A percentile compares a stretch with the other conserved stretches of the same genome.
Evolutionary conservation across 2,797 vertebrate genomes (phyloP).

Genomic region (Prionace glauca): DNA sequence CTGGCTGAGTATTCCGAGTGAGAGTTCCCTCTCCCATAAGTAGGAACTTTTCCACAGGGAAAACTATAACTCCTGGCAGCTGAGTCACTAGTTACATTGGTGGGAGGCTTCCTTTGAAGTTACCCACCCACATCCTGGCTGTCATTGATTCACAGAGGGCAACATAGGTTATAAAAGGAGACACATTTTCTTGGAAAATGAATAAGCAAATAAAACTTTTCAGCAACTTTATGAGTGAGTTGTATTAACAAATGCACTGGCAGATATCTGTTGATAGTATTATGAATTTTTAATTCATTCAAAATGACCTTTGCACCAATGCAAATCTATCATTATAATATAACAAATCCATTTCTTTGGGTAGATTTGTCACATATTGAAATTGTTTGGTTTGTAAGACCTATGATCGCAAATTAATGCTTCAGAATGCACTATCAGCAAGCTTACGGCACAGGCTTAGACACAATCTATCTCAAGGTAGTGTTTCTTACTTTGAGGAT

Average conservation of each 20-base stretch:
- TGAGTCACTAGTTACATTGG: neutral
- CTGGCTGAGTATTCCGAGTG: neutral
- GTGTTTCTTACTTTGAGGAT: neutral
- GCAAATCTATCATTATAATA: neutral
- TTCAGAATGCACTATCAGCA: neutral
- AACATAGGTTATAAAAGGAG: neutral
- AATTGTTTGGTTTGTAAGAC: neutral
- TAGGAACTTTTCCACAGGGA: neutral
- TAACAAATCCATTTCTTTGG: neutral
- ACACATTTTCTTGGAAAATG: neutral
- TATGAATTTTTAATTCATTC: neutral
- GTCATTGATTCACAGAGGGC: neutral
- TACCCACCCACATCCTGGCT: neutral
- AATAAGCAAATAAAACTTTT: neutral
- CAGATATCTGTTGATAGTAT: neutral
- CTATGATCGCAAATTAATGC: neutral
- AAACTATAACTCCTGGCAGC: neutral
- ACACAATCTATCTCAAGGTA: neutral
- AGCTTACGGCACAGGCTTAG: neutral
- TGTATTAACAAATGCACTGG: neutral
- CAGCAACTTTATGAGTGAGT: neutral
- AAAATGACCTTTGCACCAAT: neutral
- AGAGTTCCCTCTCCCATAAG: neutral
- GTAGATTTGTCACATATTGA: neutral
- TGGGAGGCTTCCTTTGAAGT: neutral